phyloP scores from a whole-genome alignment of 2,888 invertebrate species.

The Bellardia bayeri region DNA sequence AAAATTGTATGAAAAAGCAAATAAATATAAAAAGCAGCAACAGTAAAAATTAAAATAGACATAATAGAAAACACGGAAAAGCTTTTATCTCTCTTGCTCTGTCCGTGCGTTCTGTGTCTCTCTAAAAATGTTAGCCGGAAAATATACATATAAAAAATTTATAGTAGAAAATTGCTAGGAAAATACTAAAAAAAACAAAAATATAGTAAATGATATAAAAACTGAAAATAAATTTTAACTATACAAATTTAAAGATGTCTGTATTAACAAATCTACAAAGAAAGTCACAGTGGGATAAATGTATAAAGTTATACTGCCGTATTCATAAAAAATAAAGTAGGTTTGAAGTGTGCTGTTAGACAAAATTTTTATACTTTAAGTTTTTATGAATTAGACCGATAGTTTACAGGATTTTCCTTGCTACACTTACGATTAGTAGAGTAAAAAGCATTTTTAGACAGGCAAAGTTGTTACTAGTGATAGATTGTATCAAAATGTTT shows the following conservation, averaged over 20 bases:
- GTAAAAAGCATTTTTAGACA: too few species aligned
- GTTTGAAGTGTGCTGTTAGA: too few species aligned
- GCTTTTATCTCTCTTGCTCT: slow-evolving; percentile 61
- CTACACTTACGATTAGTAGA: too few species aligned
- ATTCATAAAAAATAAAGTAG: too few species aligned
- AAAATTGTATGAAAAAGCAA: slow-evolving; percentile 5
- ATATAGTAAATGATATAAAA: slow-evolving; percentile 36
- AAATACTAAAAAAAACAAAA: neutral
- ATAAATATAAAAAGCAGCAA: slow-evolving; percentile 35
- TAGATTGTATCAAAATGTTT: too few species aligned
- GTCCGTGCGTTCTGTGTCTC: neutral
- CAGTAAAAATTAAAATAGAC: slow-evolving; percentile 69
- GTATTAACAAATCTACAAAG: slow-evolving; percentile 40
- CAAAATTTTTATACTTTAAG: too few species aligned
- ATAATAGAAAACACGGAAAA: slow-evolving; percentile 64
- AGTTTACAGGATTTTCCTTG: too few species aligned
- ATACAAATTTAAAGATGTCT: slow-evolving; percentile 49
- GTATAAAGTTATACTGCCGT: too few species aligned
- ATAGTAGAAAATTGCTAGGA: slow-evolving; percentile 18
- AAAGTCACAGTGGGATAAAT: too few species aligned
- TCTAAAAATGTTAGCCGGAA: neutral
- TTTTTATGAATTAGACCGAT: too few species aligned
- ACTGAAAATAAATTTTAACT: slow-evolving; percentile 24
- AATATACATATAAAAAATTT: slow-evolving; percentile 24
- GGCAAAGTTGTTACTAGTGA: too few species aligned